Evolutionary conservation across 2,888 invertebrate genomes (phyloP), one percentile per base, ranked within the genome.

Genomic region (Harmothoe impar): DNA sequence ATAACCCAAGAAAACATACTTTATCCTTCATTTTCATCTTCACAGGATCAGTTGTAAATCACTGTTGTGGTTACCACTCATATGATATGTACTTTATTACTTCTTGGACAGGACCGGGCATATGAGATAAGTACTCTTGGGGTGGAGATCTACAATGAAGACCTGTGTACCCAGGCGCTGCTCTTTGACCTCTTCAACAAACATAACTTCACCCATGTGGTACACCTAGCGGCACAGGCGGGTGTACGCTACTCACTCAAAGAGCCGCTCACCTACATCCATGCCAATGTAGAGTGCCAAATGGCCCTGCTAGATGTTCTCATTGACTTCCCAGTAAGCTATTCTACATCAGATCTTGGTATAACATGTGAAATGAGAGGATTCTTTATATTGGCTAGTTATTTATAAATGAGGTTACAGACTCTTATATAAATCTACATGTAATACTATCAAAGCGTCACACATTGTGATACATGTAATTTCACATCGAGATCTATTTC

Each of bases 181-280:
- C 90, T 93, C 15, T 62, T 51, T 31, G 86, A 52, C 5, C 62
- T 93, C 17, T 91, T 93, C 25, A 25, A 20, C 20, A 85, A 78
- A 25, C 89, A 92, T 52, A 72, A 91, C 23, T 90, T 93, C 52
- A 93, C 92, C 23, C 93, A 93, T 51, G 93, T 93, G n/a, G 90
- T 85, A 12, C 93, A 93, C 91, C 72, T 93, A 31, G 93, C 92
- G 12, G 93, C 93, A 20, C 92, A 92, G 54, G 93, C 93, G 3
- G 93, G 93, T 17, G 93, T 93, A 7, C 89, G 93, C 10, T 93
- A 92, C 35, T 93, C 93, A 0, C 81, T 92, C 0, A n/a, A 91
- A 35, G 89, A 93, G 81, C 92, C 92, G 15, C 86, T 91, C 62
- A 89, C 92, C 25, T 93, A 93, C 90, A 86, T 93, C 31, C 86